Base-by-base conservation (phyloP, 2,113 vertebrate genomes). In the Oncorhynchus tshawytscha region DNA sequence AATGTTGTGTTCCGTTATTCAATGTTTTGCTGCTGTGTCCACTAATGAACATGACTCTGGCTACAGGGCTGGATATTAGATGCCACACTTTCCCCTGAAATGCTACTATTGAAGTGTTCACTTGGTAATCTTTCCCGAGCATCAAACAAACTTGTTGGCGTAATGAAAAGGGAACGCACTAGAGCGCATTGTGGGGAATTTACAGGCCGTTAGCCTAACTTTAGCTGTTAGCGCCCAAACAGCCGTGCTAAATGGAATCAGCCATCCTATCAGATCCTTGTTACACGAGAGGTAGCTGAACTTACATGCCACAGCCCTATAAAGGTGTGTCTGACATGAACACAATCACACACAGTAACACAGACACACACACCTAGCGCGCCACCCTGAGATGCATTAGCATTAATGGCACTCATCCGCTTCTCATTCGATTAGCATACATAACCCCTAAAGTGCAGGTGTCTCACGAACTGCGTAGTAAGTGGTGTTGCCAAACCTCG, bases 241-340 rank as follows among this genome's bases (percentile, higher is more conserved):
- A 54, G 71, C 39, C 66, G 24, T 75, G 62, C 71, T 67, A 81
- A 76, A 78, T 66, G 27, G 45, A 75, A 73, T 78, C 73, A 67
- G 60, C 25, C 6, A 13, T 67, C 59, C 66, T 76, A 68, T 73
- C 65, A 66, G 57, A 78, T 64, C 66, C 65, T 74, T 45, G 77
- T 71, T 59, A 80, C 45, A 74, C 20, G 62, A 45, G 68, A 54
- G 62, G 7, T n/a, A 22, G 39, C 15, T 22, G 24, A 48, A 31
- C 22, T 68, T n/a, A 69, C 25, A 25, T 9, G 18, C 39, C 11
- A n/a, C 18, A 51, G 45, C n/a, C 6, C 25, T 70, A 69, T 60
- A 51, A n/a, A 62, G 70, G 66, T 65, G 39, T 76, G 34, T 68
- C 68, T 45, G 39, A 11, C 39, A 5, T 9, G 5, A 29, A 57